A percentile compares a stretch with the other conserved stretches of the same genome.
These are phyloP conservation scores for Smithornis capensis DNA, from an alignment of 2,113 vertebrate species.

Conservation along the genomic window DNA sequence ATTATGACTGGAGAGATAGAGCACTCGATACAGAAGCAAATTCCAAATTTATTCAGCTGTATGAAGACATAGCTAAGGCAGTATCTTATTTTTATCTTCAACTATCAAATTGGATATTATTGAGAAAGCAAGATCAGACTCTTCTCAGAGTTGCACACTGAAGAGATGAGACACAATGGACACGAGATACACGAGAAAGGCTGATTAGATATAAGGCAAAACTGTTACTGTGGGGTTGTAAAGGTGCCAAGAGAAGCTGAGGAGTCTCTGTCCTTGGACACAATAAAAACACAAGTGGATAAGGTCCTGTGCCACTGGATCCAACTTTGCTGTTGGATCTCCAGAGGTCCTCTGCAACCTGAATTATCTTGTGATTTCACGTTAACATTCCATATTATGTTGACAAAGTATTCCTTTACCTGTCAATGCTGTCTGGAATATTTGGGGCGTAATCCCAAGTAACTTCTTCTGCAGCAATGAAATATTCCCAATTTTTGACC, in stretches of 20 bases:
- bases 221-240: not conserved
- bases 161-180: not conserved
- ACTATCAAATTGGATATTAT: not conserved
- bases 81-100: not conserved
- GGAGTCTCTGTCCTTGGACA: not conserved
- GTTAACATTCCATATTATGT: not conserved
- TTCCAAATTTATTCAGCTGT: not conserved
- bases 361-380: not conserved
- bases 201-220: not conserved
- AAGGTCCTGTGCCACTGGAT: not conserved
- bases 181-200: not conserved
- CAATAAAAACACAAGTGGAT: not conserved
- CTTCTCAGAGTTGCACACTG: not conserved
- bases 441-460: constrained; percentile 89
- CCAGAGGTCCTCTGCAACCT: not conserved
- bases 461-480: constrained; percentile 91
- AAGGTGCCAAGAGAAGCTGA: not conserved
- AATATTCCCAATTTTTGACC: constrained; percentile 86
- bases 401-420: constrained; percentile 66
- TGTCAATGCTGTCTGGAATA: constrained; percentile 76
- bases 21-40: not conserved
- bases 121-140: not conserved
- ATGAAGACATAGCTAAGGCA: not conserved
- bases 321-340: not conserved
- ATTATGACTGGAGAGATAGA: not conserved